phyloP scores from a whole-genome alignment of 2,113 vertebrate genomes.

The Vicugna pacos region DNA sequence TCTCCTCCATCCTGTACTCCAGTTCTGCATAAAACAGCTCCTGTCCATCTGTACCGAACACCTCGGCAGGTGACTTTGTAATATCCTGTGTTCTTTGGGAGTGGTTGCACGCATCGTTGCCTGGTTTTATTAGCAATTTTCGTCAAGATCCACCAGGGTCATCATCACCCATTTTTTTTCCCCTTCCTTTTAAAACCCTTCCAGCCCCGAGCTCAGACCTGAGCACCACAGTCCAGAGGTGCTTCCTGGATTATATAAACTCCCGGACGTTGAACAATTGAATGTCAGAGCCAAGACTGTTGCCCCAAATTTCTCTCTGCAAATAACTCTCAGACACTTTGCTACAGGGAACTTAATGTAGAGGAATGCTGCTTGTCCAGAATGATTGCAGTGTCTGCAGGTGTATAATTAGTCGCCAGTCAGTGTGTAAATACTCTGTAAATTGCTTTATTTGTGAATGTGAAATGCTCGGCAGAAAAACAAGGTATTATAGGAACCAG shows the following conservation, averaged over 20 bases:
- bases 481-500: slow-evolving; percentile 66
- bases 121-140: slow-evolving; percentile 17
- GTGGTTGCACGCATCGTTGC: not conserved
- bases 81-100: not conserved
- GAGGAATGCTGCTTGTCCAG: slow-evolving; percentile 73
- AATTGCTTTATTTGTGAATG: slow-evolving; percentile 80
- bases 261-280: not conserved
- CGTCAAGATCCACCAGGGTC: not conserved
- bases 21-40: not conserved
- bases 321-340: slow-evolving; percentile 49
- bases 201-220: not conserved
- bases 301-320: slow-evolving; percentile 31
- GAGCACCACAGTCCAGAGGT: not conserved
- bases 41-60: not conserved
- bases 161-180: not conserved
- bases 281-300: slow-evolving; percentile 41
- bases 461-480: slow-evolving; percentile 72
- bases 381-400: slow-evolving; percentile 62
- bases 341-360: slow-evolving; percentile 26
- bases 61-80: not conserved
- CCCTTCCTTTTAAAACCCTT: slow-evolving; percentile 29
- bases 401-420: slow-evolving; percentile 76
- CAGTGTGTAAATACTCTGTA: slow-evolving; percentile 75
- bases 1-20: not conserved
- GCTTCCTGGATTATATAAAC: not conserved